Percentiles rank a stretch among this genome's conserved stretches.
Evolutionary conservation across 2,113 vertebrate genomes (phyloP).

Genomic region (Halcyon senegalensis): DNA sequence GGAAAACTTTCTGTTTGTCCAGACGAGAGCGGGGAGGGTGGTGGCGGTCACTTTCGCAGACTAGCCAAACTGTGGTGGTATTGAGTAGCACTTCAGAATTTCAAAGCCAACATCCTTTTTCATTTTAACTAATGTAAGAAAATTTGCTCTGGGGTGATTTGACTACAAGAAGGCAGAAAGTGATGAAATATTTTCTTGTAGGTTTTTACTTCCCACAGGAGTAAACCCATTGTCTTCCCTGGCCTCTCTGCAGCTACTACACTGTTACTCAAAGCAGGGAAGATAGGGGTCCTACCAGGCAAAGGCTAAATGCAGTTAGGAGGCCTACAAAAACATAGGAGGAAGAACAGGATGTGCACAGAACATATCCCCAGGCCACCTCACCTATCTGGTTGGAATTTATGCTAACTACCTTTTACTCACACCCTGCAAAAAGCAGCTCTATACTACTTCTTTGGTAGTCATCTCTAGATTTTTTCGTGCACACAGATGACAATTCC

Average conservation of each 20-base stretch:
- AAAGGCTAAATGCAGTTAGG: neutral
- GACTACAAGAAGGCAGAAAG: neutral
- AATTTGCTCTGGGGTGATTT: neutral
- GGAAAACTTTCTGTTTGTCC: neutral
- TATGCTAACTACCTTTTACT: neutral
- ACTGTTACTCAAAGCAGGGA: neutral
- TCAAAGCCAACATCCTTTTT: neutral
- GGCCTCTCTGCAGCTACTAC: neutral
- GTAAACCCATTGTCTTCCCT: neutral
- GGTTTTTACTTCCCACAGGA: neutral
- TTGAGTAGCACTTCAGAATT: neutral
- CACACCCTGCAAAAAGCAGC: neutral
- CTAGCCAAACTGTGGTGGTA: neutral
- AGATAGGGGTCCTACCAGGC: neutral
- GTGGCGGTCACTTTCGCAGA: neutral
- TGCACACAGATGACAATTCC: neutral
- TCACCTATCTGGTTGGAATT: neutral
- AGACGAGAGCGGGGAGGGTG: neutral
- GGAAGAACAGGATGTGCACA: neutral
- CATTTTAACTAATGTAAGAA: neutral
- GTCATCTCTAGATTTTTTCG: neutral
- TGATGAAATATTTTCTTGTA: neutral
- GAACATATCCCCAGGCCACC: neutral
- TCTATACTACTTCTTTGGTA: neutral
- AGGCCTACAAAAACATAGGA: neutral